Evolutionary conservation across 2,888 invertebrate species (phyloP).

Genomic region (Nomada goodeniana): DNA sequence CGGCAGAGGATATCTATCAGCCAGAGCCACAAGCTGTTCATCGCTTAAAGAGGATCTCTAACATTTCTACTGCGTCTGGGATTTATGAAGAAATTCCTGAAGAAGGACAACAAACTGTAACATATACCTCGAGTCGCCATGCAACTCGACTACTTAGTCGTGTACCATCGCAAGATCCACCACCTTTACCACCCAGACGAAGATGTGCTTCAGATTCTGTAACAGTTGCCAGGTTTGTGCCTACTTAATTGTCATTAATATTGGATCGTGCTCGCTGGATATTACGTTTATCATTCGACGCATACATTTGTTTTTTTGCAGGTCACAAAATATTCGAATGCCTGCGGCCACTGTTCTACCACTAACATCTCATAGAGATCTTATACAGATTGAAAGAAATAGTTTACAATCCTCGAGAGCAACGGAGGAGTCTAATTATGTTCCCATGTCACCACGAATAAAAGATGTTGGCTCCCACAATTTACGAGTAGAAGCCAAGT

Average conservation of each 20-base stretch:
- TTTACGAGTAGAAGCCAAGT: conserved; percentile 62
- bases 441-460: conserved; percentile 82
- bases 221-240: conserved; percentile 71
- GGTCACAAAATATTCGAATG: conserved; percentile 24
- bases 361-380: conserved; percentile 3
- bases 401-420: conserved; percentile 8
- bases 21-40: conserved; percentile 70
- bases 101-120: conserved; percentile 52
- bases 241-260: background rate
- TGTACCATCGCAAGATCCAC: conserved; percentile 78
- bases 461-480: conserved; percentile 73
- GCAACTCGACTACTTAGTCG: conserved; percentile 82
- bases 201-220: conserved; percentile 75
- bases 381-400: conserved; percentile 16
- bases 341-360: conserved; percentile 5
- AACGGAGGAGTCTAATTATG: conserved; percentile 79
- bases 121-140: conserved; percentile 70
- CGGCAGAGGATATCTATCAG: conserved; percentile 79
- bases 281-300: background rate
- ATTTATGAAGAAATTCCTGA: conserved; percentile 90
- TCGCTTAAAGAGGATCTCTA: conserved; percentile 85
- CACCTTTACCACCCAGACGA: conserved; percentile 85
- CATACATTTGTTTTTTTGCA: conserved; percentile 4
- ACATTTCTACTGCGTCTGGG: conserved; percentile 88
- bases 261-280: background rate